These are phyloP conservation scores for Ladona fulva DNA, from an alignment of 1,140 invertebrate genomes.

Conservation along the genomic window DNA sequence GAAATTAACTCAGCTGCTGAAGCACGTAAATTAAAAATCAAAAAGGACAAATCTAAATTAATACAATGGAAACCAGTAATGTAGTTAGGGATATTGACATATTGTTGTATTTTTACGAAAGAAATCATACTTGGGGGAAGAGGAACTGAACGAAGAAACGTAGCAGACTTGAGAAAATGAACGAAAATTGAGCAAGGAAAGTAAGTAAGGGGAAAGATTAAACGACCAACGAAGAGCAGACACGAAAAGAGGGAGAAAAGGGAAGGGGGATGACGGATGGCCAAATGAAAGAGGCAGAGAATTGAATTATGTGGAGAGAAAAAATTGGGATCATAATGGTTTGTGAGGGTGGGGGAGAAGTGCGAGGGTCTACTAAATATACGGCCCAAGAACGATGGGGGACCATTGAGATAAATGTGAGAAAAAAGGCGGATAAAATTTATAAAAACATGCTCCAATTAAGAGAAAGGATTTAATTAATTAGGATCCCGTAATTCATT, in stretches of 20 bases:
- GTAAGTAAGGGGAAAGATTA: not conserved
- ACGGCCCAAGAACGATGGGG: constrained; percentile 22
- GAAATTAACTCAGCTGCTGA: too few relatives aligned
- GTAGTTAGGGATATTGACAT: too few relatives aligned
- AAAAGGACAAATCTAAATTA: too few relatives aligned
- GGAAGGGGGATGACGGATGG: not conserved
- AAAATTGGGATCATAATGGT: constrained; percentile 32
- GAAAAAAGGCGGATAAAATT: too few relatives aligned
- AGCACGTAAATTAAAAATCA: too few relatives aligned
- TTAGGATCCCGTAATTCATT: not conserved
- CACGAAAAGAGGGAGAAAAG: not conserved
- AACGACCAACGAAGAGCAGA: not conserved
- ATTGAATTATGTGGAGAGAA: constrained; percentile 21
- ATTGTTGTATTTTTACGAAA: too few relatives aligned
- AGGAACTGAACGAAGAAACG: not conserved
- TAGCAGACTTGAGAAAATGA: not conserved
- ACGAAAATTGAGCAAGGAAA: not conserved
- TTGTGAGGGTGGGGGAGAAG: constrained; percentile 33
- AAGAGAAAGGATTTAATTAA: not conserved
- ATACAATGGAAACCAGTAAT: too few relatives aligned
- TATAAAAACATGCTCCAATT: not conserved
- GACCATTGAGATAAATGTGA: too few relatives aligned
- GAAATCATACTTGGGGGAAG: too few relatives aligned
- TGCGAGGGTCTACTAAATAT: constrained; percentile 27
- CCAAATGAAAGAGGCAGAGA: constrained; percentile 25